phyloP scores from a whole-genome alignment of 2,888 invertebrate species.

The Lobophora halterata region DNA sequence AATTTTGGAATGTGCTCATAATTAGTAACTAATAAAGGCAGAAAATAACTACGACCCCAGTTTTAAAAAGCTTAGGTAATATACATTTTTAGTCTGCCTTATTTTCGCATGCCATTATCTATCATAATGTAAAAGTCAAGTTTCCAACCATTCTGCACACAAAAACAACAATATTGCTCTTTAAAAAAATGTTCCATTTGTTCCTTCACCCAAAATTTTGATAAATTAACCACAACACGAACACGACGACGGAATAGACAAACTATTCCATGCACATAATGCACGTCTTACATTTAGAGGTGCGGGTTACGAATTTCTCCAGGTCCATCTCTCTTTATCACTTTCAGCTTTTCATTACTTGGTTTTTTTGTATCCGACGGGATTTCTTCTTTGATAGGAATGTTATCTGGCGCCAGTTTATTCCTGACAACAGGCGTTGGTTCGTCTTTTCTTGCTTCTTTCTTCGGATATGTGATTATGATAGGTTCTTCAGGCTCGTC shows the following conservation, averaged over 20 bases:
- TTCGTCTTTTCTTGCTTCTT: slow-evolving; percentile 20
- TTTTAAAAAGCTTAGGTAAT: no score
- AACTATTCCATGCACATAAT: slow-evolving; percentile 9
- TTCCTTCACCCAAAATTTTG: slow-evolving; percentile 30
- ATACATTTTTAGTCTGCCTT: no score
- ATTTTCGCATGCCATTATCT: no score
- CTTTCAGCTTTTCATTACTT: slow-evolving; percentile 77
- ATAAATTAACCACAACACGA: slow-evolving; percentile 28
- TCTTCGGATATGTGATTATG: slow-evolving; percentile 22
- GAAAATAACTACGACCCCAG: no score
- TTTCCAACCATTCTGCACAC: no score
- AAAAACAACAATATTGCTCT: no score
- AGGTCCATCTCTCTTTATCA: slow-evolving; percentile 81
- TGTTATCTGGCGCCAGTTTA: slow-evolving; percentile 45
- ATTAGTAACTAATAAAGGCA: no score
- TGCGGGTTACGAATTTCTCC: slow-evolving; percentile 67
- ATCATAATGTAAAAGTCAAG: no score
- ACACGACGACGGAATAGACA: slow-evolving; percentile 23
- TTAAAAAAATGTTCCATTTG: no score
- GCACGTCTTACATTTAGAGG: slow-evolving; percentile 34
- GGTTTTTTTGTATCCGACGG: slow-evolving; percentile 78
- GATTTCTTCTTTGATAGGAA: slow-evolving; percentile 79
- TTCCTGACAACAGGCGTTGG: slow-evolving; percentile 15
- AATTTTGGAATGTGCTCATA: no score
- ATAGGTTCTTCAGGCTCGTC: slow-evolving; percentile 25